Evolutionary conservation across 2,797 vertebrate species (phyloP).

Genomic region (Trichosurus vulpecula): DNA sequence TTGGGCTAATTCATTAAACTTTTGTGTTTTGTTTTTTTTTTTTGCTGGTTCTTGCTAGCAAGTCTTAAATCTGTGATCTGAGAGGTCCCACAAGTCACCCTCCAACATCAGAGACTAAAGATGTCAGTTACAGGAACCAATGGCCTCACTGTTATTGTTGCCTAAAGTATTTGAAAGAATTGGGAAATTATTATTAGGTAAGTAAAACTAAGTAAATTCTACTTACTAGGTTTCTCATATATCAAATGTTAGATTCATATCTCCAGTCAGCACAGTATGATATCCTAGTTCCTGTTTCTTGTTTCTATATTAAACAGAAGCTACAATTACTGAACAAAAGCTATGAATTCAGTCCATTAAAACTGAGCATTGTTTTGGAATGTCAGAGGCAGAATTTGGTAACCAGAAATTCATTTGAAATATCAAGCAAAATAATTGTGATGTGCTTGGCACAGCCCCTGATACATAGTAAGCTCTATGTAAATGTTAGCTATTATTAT

Average conservation of each 20-base stretch:
- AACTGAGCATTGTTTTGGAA: background rate
- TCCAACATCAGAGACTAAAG: background rate
- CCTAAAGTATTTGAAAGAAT: background rate
- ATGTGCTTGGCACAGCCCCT: background rate
- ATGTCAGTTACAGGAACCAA: background rate
- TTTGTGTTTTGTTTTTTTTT: background rate
- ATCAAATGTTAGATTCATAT: background rate
- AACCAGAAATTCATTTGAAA: background rate
- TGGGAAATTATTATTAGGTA: background rate
- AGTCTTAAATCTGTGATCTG: background rate
- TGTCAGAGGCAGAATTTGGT: background rate
- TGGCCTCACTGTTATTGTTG: background rate
- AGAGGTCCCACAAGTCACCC: background rate
- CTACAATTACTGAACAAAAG: background rate
- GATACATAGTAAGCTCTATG: background rate
- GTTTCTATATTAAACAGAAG: background rate
- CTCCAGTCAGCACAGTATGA: background rate
- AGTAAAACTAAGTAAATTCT: background rate
- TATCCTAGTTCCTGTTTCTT: conserved; percentile 12
- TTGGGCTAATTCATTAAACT: background rate
- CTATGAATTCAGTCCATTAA: background rate
- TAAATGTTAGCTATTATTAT: background rate
- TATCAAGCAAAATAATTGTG: background rate
- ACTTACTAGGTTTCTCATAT: background rate
- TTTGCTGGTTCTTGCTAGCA: background rate